Evolutionary conservation across 2,797 vertebrate species (phyloP), one percentile per base, ranked within the genome.

Genomic region (Leucoraja ocellata): DNA sequence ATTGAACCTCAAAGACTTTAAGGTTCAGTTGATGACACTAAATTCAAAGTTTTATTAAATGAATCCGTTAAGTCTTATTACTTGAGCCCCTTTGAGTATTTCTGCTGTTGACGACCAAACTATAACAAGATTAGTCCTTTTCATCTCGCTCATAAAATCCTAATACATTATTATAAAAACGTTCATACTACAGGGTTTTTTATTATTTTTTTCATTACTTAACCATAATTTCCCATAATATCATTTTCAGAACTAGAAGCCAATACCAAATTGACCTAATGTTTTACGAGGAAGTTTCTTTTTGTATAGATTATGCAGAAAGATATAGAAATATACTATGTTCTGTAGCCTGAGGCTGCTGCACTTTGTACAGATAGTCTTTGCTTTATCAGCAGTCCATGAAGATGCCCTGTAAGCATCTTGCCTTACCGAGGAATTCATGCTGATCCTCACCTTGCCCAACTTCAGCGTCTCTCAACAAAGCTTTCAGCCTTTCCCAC

Each of bases 41-140:
- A 91, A 91, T 91, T 91, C 90, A 91, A 91, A 91, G 65, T 68
- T 91, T 91, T 91, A 91, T 91, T 91, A 91, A 91, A 91, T 91
- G 90, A 91, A 91, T 91, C 90, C 36, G 71, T 74, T 91, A 46
- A 74, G 90, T 91, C 39, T 91, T 94, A 94, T 94, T 94, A 93
- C 93, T 94, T 94, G 91, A 93, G 93, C 93, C 93, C 94, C 94
- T 94, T 93, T 93, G 93, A 93, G 93, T 93, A 84, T 94, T 93
- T 84, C 94, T 93, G 94, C 90, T 91, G 90, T 91, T 91, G 90
- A 71, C 68, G 46, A 74, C 90, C 90, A 91, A 91, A 91, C 74
- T 91, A 74, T 91, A 91, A 91, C 90, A 91, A 91, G 90, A 91
- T 91, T 91, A 91, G 68, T 28, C 68, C 90, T 91, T 91, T 91